These are phyloP conservation scores for Lophotis ruficrista DNA, from an alignment of 2,113 vertebrate species.

Conservation along the genomic window DNA sequence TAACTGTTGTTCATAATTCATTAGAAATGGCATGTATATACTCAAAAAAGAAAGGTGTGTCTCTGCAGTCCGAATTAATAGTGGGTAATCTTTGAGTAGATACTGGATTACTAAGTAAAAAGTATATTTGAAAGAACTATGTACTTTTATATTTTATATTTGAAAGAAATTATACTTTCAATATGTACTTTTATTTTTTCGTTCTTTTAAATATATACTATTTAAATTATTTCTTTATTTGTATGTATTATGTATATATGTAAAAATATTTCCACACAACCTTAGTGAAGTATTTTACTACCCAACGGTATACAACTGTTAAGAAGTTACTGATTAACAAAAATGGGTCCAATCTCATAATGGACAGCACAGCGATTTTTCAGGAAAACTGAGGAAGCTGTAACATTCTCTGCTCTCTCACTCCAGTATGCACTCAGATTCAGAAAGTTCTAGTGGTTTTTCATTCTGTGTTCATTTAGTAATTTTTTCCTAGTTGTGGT, in stretches of 20 bases:
- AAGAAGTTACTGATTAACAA: neutral
- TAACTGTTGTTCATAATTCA: neutral
- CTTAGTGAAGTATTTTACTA: neutral
- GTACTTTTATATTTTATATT: neutral
- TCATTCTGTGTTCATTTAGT: neutral
- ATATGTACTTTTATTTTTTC: neutral
- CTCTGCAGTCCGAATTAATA: neutral
- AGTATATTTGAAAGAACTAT: neutral
- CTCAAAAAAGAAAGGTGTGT: neutral
- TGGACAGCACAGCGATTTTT: neutral
- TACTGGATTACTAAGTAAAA: neutral
- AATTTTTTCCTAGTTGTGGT: neutral
- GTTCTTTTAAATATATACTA: neutral
- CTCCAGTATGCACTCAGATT: neutral
- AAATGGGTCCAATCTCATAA: neutral
- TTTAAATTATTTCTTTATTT: neutral
- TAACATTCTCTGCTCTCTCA: neutral
- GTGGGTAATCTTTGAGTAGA: neutral
- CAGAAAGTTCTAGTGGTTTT: neutral
- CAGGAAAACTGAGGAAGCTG: neutral
- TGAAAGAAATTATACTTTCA: neutral
- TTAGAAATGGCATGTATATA: neutral
- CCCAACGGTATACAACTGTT: neutral
- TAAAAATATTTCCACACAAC: neutral
- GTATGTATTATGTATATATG: neutral